These are phyloP conservation scores for Baryphthengus martii DNA, from an alignment of 2,113 vertebrate species.

Conservation along the genomic window DNA sequence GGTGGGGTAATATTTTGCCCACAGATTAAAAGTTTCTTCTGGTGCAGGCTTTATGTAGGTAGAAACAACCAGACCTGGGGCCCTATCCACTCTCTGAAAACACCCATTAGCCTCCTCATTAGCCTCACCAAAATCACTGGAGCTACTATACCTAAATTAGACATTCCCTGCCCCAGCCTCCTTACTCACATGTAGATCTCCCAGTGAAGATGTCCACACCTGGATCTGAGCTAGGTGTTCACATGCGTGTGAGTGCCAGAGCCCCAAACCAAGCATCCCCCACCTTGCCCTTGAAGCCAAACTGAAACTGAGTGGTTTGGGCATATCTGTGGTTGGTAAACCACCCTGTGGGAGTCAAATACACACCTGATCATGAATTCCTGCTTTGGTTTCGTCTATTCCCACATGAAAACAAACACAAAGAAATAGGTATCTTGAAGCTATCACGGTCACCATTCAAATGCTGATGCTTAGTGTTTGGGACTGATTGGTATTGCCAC, in stretches of 20 bases:
- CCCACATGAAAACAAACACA: conserved; percentile 13
- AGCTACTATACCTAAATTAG: background rate
- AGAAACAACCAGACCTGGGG: background rate
- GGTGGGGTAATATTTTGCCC: background rate
- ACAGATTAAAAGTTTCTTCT: background rate
- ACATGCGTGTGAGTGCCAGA: background rate
- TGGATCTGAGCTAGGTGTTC: background rate
- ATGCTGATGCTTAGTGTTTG: conserved; percentile 55
- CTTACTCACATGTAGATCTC: background rate
- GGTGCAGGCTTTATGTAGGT: background rate
- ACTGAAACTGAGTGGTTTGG: background rate
- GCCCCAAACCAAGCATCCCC: background rate
- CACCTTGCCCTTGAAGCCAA: background rate
- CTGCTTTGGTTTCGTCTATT: conserved; percentile 30
- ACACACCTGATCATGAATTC: background rate
- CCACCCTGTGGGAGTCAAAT: background rate
- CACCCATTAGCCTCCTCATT: background rate
- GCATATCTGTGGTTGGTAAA: background rate
- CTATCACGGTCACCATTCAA: background rate
- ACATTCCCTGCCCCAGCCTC: background rate
- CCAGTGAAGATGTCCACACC: background rate
- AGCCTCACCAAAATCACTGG: background rate
- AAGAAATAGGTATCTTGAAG: conserved; percentile 18
- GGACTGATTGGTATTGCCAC: conserved; percentile 12
- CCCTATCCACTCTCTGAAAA: background rate